Conservation (phyloP, 2,797 vertebrate species). For the Amblyopsis hoosieri region DNA sequence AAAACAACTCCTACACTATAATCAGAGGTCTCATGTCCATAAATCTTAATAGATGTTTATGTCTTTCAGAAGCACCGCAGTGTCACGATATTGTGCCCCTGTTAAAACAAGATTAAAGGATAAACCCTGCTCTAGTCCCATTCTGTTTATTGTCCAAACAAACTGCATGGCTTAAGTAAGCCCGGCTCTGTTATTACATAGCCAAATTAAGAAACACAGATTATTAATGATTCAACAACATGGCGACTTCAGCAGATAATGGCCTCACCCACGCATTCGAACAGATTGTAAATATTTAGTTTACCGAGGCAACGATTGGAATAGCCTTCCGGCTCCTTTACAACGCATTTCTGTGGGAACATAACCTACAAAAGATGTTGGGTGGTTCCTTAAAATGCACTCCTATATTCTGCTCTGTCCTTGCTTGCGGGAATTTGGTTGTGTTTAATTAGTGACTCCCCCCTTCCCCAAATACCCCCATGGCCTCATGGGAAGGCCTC, state of each 20-base stretch:
- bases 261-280: conserved; percentile 60
- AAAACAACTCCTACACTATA: conserved; percentile 6
- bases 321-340: conserved; percentile 23
- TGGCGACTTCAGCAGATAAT: conserved; percentile 36
- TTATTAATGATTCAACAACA: conserved; percentile 66
- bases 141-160: conserved; percentile 65
- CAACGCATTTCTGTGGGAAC: conserved; percentile 69
- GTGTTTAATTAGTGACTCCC: conserved; percentile 83
- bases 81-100: conserved; percentile 38
- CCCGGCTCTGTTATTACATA: conserved; percentile 38
- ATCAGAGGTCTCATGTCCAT: conserved; percentile 12
- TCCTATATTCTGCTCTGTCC: conserved; percentile 36
- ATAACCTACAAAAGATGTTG: conserved; percentile 38
- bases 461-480: conserved; percentile 14
- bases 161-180: conserved; percentile 41
- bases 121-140: conserved; percentile 22
- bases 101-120: conserved; percentile 56
- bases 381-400: conserved; percentile 7
- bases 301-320: conserved; percentile 52
- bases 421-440: conserved; percentile 79
- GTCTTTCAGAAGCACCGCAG: conserved; percentile 47
- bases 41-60: conserved; percentile 35
- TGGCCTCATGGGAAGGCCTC: conserved; percentile 64
- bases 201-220: conserved; percentile 50
- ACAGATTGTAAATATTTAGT: conserved; percentile 77